phyloP scores from a whole-genome alignment of 2,888 invertebrate species.

The Ellobium chinense region DNA sequence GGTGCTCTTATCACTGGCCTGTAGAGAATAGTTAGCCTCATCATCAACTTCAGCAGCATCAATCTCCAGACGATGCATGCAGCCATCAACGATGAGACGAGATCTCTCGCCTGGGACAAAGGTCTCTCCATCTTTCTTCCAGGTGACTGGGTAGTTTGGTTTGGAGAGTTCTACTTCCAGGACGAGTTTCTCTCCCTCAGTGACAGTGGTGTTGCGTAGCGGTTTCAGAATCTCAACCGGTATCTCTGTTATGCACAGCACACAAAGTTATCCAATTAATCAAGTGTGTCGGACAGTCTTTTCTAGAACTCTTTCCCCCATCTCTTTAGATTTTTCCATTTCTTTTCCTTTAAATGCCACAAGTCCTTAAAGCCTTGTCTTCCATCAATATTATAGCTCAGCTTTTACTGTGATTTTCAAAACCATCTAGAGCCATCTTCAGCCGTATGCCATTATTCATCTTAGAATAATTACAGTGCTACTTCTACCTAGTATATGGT shows the following conservation, averaged over 20 bases:
- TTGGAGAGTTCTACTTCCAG: conserved; percentile 74
- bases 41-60: conserved; percentile 71
- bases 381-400: no score
- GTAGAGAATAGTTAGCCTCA: conserved; percentile 76
- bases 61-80: conserved; percentile 70
- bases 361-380: no score
- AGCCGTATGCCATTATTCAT: no score
- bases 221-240: conserved; percentile 61
- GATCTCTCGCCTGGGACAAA: conserved; percentile 62
- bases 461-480: no score
- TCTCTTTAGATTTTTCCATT: no score
- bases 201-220: conserved; percentile 66
- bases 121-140: conserved; percentile 76
- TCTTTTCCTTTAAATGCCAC: no score
- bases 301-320: no score
- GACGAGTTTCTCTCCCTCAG: conserved; percentile 67
- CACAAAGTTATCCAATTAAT: not conserved
- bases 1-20: conserved; percentile 68
- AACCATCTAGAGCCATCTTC: no score
- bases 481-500: no score
- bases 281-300: no score
- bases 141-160: conserved; percentile 69
- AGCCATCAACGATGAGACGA: conserved; percentile 66
- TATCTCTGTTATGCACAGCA: conserved; percentile 54
- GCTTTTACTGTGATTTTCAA: no score